Evolutionary conservation across 2,888 invertebrate genomes (phyloP).

Genomic region (Hirtodrosophila cameraria): DNA sequence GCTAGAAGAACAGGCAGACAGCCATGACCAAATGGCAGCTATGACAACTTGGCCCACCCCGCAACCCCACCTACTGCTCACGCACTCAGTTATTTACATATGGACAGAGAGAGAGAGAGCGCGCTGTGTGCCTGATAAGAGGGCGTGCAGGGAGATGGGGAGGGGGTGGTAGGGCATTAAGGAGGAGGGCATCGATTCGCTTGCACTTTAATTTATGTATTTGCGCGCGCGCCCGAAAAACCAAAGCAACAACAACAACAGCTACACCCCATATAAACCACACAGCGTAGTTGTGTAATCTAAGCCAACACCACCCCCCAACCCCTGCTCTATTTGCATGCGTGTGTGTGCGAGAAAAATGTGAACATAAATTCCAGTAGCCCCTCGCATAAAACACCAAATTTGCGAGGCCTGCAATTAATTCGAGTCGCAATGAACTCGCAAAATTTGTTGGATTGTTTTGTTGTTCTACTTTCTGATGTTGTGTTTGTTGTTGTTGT

Average conservation of each 20-base stretch:
- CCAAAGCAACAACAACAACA: conserved; percentile 20
- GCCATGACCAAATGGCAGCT: conserved; percentile 54
- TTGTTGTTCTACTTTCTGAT: conserved; percentile 4
- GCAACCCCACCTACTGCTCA: neutral
- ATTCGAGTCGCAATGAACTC: conserved; percentile 59
- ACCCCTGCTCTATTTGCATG: conserved; percentile 47
- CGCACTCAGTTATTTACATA: conserved; percentile 53
- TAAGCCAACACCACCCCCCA: conserved; percentile 12
- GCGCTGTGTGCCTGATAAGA: conserved; percentile 44
- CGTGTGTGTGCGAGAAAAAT: conserved; percentile 38
- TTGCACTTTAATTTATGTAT: conserved; percentile 75
- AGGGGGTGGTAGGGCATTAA: neutral
- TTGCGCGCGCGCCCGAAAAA: conserved; percentile 47
- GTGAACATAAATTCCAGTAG: conserved; percentile 79
- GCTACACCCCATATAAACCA: conserved; percentile 31
- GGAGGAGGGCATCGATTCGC: conserved; percentile 40
- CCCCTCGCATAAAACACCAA: conserved; percentile 31
- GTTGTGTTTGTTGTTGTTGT: conserved; percentile 24
- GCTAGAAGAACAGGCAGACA: conserved; percentile 20
- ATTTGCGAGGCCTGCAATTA: conserved; percentile 57
- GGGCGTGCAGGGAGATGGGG: conserved; percentile 1
- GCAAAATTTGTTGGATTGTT: conserved; percentile 23
- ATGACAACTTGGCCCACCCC: conserved; percentile 41
- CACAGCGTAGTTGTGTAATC: conserved; percentile 36
- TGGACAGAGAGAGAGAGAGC: too few species aligned